Evolutionary conservation across 2,797 vertebrate genomes (phyloP).

Genomic region (Cossypha polioptera): DNA sequence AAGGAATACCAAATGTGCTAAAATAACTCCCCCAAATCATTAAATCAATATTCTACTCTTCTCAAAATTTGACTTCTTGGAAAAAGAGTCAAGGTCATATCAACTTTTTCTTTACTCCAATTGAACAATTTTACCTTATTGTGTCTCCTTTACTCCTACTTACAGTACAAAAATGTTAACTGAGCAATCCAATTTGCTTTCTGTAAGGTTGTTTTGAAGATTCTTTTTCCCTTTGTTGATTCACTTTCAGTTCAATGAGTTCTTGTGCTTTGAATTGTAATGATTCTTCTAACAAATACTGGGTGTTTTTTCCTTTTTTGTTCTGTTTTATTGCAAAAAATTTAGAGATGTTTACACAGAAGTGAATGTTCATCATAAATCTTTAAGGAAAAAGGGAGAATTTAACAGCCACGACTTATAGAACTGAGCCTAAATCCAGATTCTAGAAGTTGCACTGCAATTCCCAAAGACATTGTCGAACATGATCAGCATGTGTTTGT

Average conservation of each 20-base stretch:
- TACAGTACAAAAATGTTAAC: neutral
- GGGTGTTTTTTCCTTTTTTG: neutral
- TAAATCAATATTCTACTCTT: neutral
- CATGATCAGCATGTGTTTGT: rapidly evolving
- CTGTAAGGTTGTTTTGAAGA: neutral
- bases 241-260: neutral
- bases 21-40: neutral
- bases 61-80: neutral
- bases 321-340: neutral
- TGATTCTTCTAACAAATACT: neutral
- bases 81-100: neutral
- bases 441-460: neutral
- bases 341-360: neutral
- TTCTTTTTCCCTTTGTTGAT: neutral
- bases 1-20: neutral
- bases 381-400: neutral
- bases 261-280: neutral
- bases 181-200: neutral
- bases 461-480: neutral
- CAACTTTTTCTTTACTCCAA: neutral
- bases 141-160: neutral
- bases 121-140: neutral
- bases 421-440: neutral
- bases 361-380: neutral
- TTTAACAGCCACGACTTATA: neutral